Base-by-base conservation (phyloP, 2,888 invertebrate species). In the Polydrusus cervinus region DNA sequence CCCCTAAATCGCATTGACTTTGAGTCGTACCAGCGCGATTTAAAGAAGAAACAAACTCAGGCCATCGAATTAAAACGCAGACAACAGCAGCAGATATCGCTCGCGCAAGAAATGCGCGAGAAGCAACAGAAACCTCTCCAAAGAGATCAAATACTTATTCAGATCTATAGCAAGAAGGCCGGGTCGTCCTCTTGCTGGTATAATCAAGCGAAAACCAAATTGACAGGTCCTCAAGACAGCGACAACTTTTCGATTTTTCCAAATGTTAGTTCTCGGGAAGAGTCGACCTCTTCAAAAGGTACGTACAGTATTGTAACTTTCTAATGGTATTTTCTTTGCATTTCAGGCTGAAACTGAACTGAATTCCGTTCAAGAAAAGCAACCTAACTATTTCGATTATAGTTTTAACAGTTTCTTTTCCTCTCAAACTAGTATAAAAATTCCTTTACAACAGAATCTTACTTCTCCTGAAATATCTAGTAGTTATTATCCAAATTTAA, bases 301-400 rank as follows among this genome's bases (percentile, higher is more conserved):
- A 60, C 14, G 57, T 60, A 60, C 9, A 3, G 5, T 0, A 5
- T 38, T 18, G 9, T 18, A 60, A 5, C 16, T 55, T 16, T 40
- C 38, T 60, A 60, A 60, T n/a, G 3, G 11, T 34, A 3, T n/a
- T 5, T n/a, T 67, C n/a, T 67, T 67, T 53, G 18, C 18, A 10
- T 67, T 67, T 34, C 67, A 67, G 67, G 43, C 14, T n/a, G 55
- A 55, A 55, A 40, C 40, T 43, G 67, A 67, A 67, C 40, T 38
- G n/a, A n/a, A 5, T 25, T 3, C 25, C n/a, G 38, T 34, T 38
- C 55, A 43, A 67, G 67, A 67, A 34, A 49, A 71, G 40, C 38
- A 34, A 40, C 20, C 70, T 40, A 60, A 62, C 49, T 65, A 30
- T 18, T 55, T 60, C 30, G 57, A 69, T 57, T 65, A 70, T 65